A percentile compares a stretch with the other conserved stretches of the same genome.
Conservation (phyloP, 2,888 invertebrate genomes). For the Drosophila helvetica region DNA sequence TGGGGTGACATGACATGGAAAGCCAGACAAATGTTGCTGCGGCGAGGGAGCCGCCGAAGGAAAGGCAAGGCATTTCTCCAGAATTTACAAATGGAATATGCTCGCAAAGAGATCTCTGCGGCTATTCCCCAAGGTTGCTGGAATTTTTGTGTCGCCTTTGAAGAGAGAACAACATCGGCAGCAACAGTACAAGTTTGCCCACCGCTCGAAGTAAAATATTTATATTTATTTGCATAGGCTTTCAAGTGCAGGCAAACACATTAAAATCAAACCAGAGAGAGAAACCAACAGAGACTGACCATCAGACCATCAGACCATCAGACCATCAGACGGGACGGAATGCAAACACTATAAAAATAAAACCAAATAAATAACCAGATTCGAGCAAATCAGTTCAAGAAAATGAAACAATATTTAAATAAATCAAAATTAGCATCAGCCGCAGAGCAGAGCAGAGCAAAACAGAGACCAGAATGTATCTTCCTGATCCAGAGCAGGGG, state of each 20-base stretch:
- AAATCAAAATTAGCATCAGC: constrained; percentile 62
- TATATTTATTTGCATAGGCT: constrained; percentile 28
- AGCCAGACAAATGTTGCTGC: constrained; percentile 49
- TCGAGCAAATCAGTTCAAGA: constrained; percentile 31
- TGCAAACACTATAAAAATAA: constrained; percentile 27
- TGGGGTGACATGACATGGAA: constrained; percentile 23
- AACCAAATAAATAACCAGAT: constrained; percentile 25
- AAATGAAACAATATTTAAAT: constrained; percentile 62
- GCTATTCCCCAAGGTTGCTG: constrained; percentile 34
- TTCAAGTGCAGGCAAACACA: constrained; percentile 34
- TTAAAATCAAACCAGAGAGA: constrained; percentile 32
- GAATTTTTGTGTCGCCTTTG: constrained; percentile 32
- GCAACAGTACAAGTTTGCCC: background rate
- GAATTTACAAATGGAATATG: constrained; percentile 37
- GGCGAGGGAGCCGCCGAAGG: background rate
- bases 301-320: constrained; percentile 21
- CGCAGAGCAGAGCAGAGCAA: constrained; percentile 22
- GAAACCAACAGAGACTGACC: constrained; percentile 9
- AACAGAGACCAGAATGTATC: constrained; percentile 31
- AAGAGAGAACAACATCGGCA: background rate
- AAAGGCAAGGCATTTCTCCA: constrained; percentile 24
- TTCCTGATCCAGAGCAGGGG: background rate
- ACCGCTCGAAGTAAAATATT: constrained; percentile 14
- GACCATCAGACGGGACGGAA: constrained; percentile 14
- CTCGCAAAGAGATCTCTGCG: constrained; percentile 27